phyloP scores from a whole-genome alignment of 2,888 invertebrate genomes.

The Tenthredo notha region DNA sequence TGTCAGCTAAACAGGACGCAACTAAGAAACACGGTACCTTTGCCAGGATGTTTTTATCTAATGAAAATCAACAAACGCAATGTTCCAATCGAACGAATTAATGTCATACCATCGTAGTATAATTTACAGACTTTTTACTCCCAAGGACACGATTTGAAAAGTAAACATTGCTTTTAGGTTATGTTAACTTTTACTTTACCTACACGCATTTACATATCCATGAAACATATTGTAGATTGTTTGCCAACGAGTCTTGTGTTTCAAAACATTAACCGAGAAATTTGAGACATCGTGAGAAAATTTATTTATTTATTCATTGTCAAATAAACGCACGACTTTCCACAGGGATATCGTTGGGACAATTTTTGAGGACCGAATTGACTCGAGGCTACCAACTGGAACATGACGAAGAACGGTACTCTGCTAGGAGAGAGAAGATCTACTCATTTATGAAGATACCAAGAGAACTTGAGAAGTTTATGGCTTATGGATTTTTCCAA shows the following conservation, averaged over 20 bases:
- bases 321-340: background rate
- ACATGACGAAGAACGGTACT: constrained; percentile 96
- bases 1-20: constrained; percentile 59
- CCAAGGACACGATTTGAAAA: background rate
- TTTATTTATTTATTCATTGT: background rate
- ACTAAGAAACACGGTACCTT: constrained; percentile 63
- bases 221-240: background rate
- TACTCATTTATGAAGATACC: constrained; percentile 98
- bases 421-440: constrained; percentile 95
- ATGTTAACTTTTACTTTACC: background rate
- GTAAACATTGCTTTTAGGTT: constrained; percentile 17
- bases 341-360: constrained; percentile 74
- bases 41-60: constrained; percentile 36
- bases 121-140: constrained; percentile 40
- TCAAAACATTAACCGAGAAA: background rate
- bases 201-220: background rate
- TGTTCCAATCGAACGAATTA: background rate
- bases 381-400: constrained; percentile 96
- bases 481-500: constrained; percentile 96
- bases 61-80: background rate
- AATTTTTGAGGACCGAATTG: constrained; percentile 91
- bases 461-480: constrained; percentile 93
- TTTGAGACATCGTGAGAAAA: background rate
- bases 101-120: background rate
- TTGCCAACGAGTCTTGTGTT: background rate